Percentiles rank a stretch among this genome's conserved stretches.
These are phyloP conservation scores for Amphiprion clarkii DNA, from an alignment of 2,797 vertebrate species.

Conservation along the genomic window DNA sequence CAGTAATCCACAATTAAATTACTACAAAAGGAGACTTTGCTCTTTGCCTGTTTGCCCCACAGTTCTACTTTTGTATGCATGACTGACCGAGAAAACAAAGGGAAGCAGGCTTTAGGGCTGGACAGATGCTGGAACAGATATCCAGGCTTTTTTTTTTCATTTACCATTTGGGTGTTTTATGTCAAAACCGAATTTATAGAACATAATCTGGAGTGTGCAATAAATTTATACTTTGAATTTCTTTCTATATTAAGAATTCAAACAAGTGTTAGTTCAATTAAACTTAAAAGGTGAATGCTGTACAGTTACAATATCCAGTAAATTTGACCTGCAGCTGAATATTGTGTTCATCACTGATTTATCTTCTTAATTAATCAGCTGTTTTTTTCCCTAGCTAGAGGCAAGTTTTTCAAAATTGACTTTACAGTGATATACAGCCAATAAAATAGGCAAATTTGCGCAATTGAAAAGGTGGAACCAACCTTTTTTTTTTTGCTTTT, in stretches of 20 bases:
- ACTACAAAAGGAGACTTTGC: constrained; percentile 54
- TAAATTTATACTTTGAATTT: neutral
- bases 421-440: neutral
- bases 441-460: neutral
- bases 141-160: constrained; percentile 46
- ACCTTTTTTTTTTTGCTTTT: neutral
- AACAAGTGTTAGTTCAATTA: neutral
- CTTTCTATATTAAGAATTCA: neutral
- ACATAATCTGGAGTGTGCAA: constrained; percentile 20
- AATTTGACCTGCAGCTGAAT: neutral
- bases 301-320: neutral
- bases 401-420: neutral
- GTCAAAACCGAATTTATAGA: constrained; percentile 9
- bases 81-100: constrained; percentile 66
- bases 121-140: constrained; percentile 67
- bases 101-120: constrained; percentile 10
- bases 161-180: constrained; percentile 36
- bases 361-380: neutral
- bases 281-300: neutral
- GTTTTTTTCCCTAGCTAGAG: neutral
- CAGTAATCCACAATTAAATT: constrained; percentile 62
- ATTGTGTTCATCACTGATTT: neutral
- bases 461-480: neutral
- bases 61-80: constrained; percentile 56
- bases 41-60: constrained; percentile 49